Evolutionary conservation across 2,797 vertebrate genomes (phyloP).

Genomic region (Sorex maritimensis): DNA sequence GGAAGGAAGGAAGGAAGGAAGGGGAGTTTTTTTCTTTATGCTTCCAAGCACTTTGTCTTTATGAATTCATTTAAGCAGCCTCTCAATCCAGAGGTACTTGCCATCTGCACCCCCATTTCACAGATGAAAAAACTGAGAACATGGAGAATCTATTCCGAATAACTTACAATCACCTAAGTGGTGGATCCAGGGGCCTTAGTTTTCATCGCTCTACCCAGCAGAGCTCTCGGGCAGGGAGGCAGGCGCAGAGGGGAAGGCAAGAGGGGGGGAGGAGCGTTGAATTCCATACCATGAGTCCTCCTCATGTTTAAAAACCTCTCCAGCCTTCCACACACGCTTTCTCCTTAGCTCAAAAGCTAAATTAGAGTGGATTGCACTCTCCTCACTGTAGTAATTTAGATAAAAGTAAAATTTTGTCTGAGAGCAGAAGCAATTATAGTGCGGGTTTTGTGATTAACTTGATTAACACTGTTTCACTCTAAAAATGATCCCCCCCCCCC

Average conservation of each 20-base stretch:
- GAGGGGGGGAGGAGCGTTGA: neutral
- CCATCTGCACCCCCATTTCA: neutral
- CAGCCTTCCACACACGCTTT: slow-evolving; percentile 72
- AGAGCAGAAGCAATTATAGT: slow-evolving; percentile 90
- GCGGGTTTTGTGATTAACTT: slow-evolving; percentile 89
- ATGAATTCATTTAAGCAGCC: neutral
- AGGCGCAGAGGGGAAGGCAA: neutral
- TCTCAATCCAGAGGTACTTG: neutral
- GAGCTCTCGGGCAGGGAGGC: neutral
- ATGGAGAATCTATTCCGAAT: neutral
- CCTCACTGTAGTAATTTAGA: slow-evolving; percentile 90
- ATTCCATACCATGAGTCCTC: slow-evolving; percentile 68
- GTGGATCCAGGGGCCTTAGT: neutral
- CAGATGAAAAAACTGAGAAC: slow-evolving; percentile 58
- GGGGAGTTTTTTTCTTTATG: no score
- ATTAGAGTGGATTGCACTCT: slow-evolving; percentile 86
- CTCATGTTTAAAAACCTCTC: slow-evolving; percentile 85
- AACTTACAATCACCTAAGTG: neutral
- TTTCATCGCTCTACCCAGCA: neutral
- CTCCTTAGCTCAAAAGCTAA: slow-evolving; percentile 84
- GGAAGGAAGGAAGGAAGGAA: neutral
- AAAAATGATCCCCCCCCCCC: slow-evolving; percentile 75
- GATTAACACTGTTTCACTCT: slow-evolving; percentile 89
- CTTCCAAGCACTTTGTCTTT: neutral
- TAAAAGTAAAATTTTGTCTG: slow-evolving; percentile 91